Evolutionary conservation across 2,113 vertebrate species (phyloP).

Genomic region (Puntigrus tetrazona): DNA sequence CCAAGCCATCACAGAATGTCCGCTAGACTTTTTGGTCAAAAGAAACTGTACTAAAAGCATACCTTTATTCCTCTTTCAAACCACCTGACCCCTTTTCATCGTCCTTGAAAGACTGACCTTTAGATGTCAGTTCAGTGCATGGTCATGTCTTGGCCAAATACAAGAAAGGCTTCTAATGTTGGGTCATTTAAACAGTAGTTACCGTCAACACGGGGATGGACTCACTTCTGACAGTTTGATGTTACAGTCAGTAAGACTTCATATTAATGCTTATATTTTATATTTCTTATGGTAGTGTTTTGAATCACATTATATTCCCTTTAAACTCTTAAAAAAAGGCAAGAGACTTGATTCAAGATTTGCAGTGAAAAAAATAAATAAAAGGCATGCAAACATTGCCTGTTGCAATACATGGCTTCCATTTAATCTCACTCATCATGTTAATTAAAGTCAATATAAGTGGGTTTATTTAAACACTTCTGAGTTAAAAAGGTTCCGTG

Average conservation of each 20-base stretch:
- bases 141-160: neutral
- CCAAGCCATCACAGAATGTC: neutral
- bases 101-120: neutral
- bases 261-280: neutral
- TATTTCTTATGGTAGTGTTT: neutral
- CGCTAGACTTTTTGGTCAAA: neutral
- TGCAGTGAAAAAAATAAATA: neutral
- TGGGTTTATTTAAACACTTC: neutral
- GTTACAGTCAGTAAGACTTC: neutral
- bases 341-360: neutral
- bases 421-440: neutral
- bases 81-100: neutral
- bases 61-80: slow-evolving; percentile 13
- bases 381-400: neutral
- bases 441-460: neutral
- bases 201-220: neutral
- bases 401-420: neutral
- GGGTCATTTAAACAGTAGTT: neutral
- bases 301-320: neutral
- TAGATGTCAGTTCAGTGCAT: neutral
- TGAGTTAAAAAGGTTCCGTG: neutral
- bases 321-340: neutral
- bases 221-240: neutral
- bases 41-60: neutral
- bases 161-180: neutral